These are phyloP conservation scores for Parasteatoda tepidariorum DNA, from an alignment of 1,140 invertebrate species.

Conservation along the genomic window DNA sequence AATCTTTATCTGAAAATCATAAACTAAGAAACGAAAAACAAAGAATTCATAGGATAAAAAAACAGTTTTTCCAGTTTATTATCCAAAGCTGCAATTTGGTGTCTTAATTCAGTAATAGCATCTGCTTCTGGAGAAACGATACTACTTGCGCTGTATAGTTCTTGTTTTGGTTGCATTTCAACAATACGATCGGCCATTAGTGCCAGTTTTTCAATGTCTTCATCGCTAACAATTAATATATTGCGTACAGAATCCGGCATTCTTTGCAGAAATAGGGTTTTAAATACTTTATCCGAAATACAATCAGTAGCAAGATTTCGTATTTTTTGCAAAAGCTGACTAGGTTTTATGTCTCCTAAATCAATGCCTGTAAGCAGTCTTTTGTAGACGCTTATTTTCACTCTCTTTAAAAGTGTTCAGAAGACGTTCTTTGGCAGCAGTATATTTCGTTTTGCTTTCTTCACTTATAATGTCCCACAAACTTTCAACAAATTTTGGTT, in stretches of 20 bases:
- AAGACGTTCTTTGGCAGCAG: background rate
- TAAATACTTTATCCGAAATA: background rate
- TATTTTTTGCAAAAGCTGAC: slow-evolving; percentile 1
- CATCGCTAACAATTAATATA: background rate
- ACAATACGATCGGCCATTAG: background rate
- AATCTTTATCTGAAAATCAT: too few relatives aligned
- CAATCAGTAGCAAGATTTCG: background rate
- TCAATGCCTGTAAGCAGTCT: background rate
- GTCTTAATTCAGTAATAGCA: too few relatives aligned
- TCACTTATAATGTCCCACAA: background rate
- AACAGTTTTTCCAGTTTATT: too few relatives aligned
- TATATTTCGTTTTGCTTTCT: background rate
- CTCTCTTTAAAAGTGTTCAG: background rate
- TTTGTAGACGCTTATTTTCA: background rate
- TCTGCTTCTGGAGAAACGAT: too few relatives aligned
- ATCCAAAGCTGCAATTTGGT: too few relatives aligned
- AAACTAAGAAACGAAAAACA: too few relatives aligned
- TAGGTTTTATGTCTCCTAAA: background rate
- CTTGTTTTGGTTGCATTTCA: background rate
- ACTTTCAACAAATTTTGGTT: slow-evolving; percentile 10
- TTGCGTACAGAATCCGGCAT: background rate
- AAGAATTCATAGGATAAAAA: too few relatives aligned
- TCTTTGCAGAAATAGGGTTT: background rate
- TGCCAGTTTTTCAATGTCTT: background rate
- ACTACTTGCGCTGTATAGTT: too few relatives aligned